Percentiles rank a stretch among this genome's conserved stretches.
phyloP scores from a whole-genome alignment of 2,797 vertebrate species.

The Xiphophorus birchmanni region DNA sequence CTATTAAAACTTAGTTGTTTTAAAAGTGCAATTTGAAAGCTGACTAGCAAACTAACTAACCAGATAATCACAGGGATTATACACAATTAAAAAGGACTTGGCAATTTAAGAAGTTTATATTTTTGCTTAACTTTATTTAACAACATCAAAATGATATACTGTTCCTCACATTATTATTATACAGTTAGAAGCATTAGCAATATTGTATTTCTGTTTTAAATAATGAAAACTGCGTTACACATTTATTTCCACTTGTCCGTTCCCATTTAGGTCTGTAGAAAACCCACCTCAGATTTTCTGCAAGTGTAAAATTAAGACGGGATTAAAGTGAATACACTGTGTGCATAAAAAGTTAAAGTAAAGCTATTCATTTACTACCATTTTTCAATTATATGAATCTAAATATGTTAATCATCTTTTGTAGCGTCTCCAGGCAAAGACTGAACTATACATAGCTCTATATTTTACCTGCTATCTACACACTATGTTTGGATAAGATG shows the following conservation, averaged over 20 bases:
- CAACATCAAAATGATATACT: neutral
- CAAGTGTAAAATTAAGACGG: neutral
- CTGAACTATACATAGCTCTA: neutral
- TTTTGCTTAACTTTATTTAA: neutral
- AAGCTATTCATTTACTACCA: neutral
- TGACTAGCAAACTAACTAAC: too few species aligned
- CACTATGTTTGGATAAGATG: neutral
- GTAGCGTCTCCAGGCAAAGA: neutral
- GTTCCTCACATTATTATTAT: neutral
- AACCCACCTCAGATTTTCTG: neutral
- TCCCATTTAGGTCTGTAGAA: neutral
- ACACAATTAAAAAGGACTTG: neutral
- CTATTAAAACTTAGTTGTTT: neutral
- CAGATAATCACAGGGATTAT: neutral
- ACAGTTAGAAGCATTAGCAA: neutral
- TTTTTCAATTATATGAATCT: neutral
- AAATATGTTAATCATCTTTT: neutral
- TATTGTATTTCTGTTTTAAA: neutral
- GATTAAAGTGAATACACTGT: neutral
- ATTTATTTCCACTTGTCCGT: neutral
- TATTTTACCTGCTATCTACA: neutral
- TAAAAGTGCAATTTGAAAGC: neutral
- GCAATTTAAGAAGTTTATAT: neutral
- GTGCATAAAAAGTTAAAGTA: neutral
- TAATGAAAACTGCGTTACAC: neutral